Percentiles rank a stretch among this genome's conserved stretches.
Conservation (phyloP, 2,797 vertebrate genomes). For the Clamator glandarius region DNA sequence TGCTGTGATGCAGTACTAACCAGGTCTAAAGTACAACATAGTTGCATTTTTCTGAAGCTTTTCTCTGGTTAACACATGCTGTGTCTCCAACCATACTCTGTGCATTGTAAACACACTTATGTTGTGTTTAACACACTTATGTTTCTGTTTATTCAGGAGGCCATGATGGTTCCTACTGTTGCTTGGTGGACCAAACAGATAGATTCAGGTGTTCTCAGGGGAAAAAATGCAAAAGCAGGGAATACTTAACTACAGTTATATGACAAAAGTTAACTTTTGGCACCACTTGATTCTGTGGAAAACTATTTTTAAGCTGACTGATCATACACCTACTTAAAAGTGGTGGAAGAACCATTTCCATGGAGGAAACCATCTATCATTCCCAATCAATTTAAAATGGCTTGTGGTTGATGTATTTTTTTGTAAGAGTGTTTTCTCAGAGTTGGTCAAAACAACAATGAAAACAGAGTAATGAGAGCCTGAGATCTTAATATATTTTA, state of each 20-base stretch:
- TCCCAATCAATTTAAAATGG: not conserved
- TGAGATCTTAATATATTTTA: not conserved
- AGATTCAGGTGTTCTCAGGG: not conserved
- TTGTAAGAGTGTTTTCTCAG: not conserved
- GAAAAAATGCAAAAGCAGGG: not conserved
- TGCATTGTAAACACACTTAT: not conserved
- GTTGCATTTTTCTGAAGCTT: not conserved
- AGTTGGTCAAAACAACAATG: not conserved
- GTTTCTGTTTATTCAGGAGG: not conserved
- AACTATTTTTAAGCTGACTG: not conserved
- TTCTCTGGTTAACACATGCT: not conserved
- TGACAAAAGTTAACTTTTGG: not conserved
- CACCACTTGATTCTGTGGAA: not conserved
- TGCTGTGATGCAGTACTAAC: not conserved
- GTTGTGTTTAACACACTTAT: not conserved
- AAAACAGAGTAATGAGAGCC: not conserved
- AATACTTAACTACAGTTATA: not conserved
- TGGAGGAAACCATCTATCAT: not conserved
- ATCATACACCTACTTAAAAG: not conserved
- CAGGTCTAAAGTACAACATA: not conserved
- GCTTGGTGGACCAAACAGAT: not conserved
- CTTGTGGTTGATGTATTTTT: not conserved
- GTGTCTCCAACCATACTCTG: fast-evolving
- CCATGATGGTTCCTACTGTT: not conserved
- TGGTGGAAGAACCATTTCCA: not conserved